Percentiles rank a stretch among this genome's conserved stretches.
These are phyloP conservation scores for Subacronicta megacephala DNA, from an alignment of 2,888 invertebrate species.

Conservation along the genomic window DNA sequence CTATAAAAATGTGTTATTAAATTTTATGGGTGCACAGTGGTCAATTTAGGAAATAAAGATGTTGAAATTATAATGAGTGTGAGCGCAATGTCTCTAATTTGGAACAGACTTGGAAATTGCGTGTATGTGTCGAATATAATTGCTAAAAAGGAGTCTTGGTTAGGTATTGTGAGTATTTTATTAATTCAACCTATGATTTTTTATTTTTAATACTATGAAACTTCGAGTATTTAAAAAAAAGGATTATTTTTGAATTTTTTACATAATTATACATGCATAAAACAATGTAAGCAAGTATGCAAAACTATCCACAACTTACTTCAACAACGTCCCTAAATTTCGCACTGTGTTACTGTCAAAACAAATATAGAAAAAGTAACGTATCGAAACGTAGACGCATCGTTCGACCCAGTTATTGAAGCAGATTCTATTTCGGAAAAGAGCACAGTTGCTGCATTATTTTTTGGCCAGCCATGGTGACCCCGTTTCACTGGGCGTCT, in stretches of 20 bases:
- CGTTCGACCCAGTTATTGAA: conserved; percentile 80
- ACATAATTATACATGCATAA: not conserved
- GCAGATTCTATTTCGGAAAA: conserved; percentile 82
- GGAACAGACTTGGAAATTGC: conserved; percentile 15
- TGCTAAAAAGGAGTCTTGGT: not conserved
- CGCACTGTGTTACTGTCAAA: conserved; percentile 45
- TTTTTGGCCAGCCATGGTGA: conserved; percentile 80
- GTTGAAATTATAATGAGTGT: conserved; percentile 35
- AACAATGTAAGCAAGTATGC: too few relatives aligned
- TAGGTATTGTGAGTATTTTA: too few relatives aligned
- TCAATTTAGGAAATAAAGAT: conserved; percentile 38
- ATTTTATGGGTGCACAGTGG: conserved; percentile 42
- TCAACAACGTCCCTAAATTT: conserved; percentile 35
- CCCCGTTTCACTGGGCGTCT: conserved; percentile 67
- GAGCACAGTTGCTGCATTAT: conserved; percentile 84
- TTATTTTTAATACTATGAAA: too few relatives aligned
- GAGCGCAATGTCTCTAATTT: conserved; percentile 38
- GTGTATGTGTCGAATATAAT: not conserved
- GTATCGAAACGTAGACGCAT: conserved; percentile 72
- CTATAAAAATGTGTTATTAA: conserved; percentile 51
- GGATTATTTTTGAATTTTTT: not conserved
- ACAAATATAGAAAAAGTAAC: conserved; percentile 57
- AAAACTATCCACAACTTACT: too few relatives aligned
- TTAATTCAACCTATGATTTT: too few relatives aligned
- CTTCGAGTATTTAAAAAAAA: too few relatives aligned